Percentiles rank a stretch among this genome's conserved stretches.
Evolutionary conservation across 2,113 vertebrate species (phyloP).

Genomic region (Perca schrenkii): DNA sequence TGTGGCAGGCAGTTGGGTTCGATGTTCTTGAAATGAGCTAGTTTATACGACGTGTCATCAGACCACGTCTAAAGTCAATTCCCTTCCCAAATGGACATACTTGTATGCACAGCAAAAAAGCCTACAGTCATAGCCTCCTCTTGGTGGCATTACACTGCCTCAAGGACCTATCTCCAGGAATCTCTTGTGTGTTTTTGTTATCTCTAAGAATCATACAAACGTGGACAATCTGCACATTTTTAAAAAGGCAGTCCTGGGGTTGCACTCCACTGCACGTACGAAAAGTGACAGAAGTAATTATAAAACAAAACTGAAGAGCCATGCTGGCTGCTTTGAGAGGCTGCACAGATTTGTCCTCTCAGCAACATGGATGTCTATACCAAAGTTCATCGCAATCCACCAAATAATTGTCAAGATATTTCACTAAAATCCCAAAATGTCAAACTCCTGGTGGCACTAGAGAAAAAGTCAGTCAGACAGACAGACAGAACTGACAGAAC

Average conservation of each 20-base stretch:
- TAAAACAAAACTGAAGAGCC: background rate
- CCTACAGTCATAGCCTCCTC: background rate
- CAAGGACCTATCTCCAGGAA: background rate
- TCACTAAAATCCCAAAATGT: background rate
- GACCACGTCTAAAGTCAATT: background rate
- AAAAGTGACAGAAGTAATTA: background rate
- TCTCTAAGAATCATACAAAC: background rate
- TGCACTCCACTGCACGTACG: too few species aligned
- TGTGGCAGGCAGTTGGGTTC: background rate
- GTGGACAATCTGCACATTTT: too few species aligned
- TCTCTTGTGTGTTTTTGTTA: background rate
- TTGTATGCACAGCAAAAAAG: background rate
- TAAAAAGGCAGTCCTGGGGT: background rate
- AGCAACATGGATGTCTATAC: background rate
- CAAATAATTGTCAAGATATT: background rate
- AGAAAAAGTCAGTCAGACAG: background rate
- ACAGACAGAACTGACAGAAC: background rate
- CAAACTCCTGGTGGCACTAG: background rate
- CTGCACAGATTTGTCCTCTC: background rate
- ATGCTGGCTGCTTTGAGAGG: background rate
- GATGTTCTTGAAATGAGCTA: conserved; percentile 6
- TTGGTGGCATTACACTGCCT: background rate
- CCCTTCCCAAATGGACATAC: background rate
- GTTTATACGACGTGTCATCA: background rate
- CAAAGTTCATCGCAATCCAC: background rate